Base-by-base conservation (phyloP, 2,888 invertebrate genomes). In the Cordilura impudica region DNA sequence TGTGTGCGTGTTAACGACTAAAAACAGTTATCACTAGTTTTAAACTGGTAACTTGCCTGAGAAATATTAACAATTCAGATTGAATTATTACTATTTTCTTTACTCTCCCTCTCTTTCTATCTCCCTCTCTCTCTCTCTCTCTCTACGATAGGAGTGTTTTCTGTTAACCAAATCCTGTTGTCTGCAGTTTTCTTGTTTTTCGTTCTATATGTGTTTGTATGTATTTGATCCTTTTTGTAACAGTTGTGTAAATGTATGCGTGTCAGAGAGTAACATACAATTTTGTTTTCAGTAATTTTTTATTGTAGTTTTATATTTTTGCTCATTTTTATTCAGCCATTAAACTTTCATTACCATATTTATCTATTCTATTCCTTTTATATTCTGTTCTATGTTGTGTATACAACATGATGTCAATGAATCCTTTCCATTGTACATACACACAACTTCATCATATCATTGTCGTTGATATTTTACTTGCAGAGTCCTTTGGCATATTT, bases 401-500 rank as follows among this genome's bases (percentile, higher is more conserved):
- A 47, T 53, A 65, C 43, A 70, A 54, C 47, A 70, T 49, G 58
- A 78, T 74, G 66, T 75, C 71, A 75, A 75, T 71, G 56, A 75
- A 71, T 71, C 61, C 71, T 66, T 66, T 71, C 29, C 43, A 16
- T 67, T 35, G 29, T 29, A 56, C 54, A 66, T 39, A 60, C 70
- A 49, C 63, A 18, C n/a, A 39, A n/a, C n/a, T 2, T 2, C 23
- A 26, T 58, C 45, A 45, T 65, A 23, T 77, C 56, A 16, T 14
- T 58, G 26, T n/a, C 45, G 47, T 21, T 43, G 19, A 18, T 83
- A 73, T 51, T 56, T 29, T 54, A 54, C 23, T 66, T 67, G 29
- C 26, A 51, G 47, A 66, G 66, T 71, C 74, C 70, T 71, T 75
- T 73, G 61, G 82, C 83, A 84, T 83, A 83, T 82, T 84, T 86